Base-by-base conservation (phyloP, 2,888 invertebrate species). In the Herminia tarsipennalis region DNA sequence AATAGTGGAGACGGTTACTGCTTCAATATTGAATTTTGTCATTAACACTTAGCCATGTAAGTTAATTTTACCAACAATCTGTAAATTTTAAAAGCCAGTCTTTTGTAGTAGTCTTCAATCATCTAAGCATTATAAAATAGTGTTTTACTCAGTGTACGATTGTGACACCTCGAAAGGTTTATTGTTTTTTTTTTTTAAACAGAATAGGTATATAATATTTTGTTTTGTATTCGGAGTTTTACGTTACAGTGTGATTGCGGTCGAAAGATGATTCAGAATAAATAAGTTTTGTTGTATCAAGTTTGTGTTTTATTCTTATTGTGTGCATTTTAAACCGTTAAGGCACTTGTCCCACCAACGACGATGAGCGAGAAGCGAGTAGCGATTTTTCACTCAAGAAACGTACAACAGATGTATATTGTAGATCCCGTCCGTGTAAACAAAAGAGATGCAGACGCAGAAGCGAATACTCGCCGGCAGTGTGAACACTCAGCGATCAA, bases 241-340 rank as follows among this genome's bases (percentile, higher is more conserved):
- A 59, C 47, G 53, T 52, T 57, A 45, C 66, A 38, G 46, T 48
- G 51, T 59, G 49, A 58, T 58, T 61, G 54, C 48, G 53, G 42
- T 46, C 38, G 52, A 46, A 37, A 33, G 47, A 53, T 56, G 53
- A 56, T 65, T 56, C 58, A 42, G 59, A 71, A 66, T 71, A 70
- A 70, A 71, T 59, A 52, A 55, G 56, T 64, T 66, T 62, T 70
- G 67, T 63, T 63, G 55, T 57, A 63, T 38, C 35, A 14, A 18
- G 21, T 32, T 45, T 45, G 50, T 54, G 43, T 55, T 32, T 33
- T 18, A 32, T 48, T 18, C 24, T 28, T 12, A 5, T 22, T 6
- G 13, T n/a, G n/a, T n/a, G 3, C n/a, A 5, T 3, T 0, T 12
- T 4, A 12, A 3, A 5, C 12, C n/a, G 25, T 3, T 12, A 3